Evolutionary conservation across 2,888 invertebrate species (phyloP).

Genomic region (Galerucella pusilla): DNA sequence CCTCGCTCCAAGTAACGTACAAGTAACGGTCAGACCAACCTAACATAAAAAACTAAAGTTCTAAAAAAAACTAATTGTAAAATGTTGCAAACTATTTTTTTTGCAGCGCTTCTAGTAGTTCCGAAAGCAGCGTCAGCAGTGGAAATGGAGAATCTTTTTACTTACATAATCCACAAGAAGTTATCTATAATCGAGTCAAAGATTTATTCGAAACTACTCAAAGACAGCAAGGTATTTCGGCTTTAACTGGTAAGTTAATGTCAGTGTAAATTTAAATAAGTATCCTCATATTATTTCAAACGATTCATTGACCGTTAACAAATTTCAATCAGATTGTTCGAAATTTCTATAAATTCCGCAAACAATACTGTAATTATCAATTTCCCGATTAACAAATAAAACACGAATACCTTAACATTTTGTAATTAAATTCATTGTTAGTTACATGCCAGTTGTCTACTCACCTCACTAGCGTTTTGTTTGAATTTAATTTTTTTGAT

Average conservation of each 20-base stretch:
- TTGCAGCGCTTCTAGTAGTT: constrained; percentile 59
- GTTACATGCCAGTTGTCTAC: constrained; percentile 7
- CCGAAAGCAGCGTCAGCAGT: constrained; percentile 65
- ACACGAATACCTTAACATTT: constrained; percentile 25
- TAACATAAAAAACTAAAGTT: no score
- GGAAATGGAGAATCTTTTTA: constrained; percentile 80
- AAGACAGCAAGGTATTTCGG: constrained; percentile 61
- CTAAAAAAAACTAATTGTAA: neutral
- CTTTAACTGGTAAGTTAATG: constrained; percentile 61
- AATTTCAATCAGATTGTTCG: neutral
- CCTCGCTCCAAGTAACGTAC: no score
- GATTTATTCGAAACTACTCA: constrained; percentile 77
- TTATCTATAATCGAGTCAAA: constrained; percentile 85
- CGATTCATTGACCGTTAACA: constrained; percentile 7
- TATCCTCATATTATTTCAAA: no score
- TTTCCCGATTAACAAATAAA: constrained; percentile 26
- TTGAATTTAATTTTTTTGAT: no score
- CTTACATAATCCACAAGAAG: constrained; percentile 83
- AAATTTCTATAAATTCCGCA: constrained; percentile 29
- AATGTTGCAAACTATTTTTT: neutral
- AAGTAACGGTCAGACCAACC: no score
- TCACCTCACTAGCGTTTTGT: neutral
- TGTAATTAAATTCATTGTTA: constrained; percentile 14
- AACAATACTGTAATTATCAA: constrained; percentile 29
- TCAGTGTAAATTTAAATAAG: no score